Conservation (phyloP, 2,113 vertebrate genomes). For the Periophthalmus modestus region DNA sequence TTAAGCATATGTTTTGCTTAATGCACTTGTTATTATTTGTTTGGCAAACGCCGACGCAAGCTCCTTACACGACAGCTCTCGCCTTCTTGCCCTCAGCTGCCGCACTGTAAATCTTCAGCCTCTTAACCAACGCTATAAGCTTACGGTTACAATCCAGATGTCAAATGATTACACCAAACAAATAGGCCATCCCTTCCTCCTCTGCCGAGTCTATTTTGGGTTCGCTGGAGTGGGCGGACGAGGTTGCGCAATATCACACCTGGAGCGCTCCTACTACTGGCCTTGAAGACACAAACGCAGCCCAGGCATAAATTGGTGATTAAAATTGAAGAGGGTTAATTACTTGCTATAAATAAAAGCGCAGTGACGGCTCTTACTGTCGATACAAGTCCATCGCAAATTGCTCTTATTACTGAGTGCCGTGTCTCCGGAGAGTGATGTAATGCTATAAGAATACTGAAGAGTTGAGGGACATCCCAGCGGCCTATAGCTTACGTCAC, state of each 20-base stretch:
- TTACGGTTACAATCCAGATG: constrained; percentile 66
- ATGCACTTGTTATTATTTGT: constrained; percentile 12
- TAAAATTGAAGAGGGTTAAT: constrained; percentile 21
- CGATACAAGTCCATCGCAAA: constrained; percentile 12
- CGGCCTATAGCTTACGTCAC: constrained; percentile 29
- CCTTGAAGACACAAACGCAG: neutral
- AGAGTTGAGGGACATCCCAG: constrained; percentile 40
- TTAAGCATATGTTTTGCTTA: constrained; percentile 9
- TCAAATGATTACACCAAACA: constrained; percentile 55
- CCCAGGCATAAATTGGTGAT: constrained; percentile 19
- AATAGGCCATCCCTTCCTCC: constrained; percentile 49
- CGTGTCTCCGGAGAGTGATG: constrained; percentile 46
- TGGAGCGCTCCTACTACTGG: constrained; percentile 26
- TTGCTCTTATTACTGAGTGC: constrained; percentile 28
- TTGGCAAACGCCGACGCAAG: constrained; percentile 54
- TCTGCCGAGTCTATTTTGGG: constrained; percentile 30
- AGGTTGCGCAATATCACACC: constrained; percentile 51
- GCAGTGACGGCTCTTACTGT: neutral
- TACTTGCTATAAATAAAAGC: constrained; percentile 26
- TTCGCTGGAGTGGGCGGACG: constrained; percentile 28
- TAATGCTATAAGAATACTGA: constrained; percentile 35
- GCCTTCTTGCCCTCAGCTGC: constrained; percentile 27
- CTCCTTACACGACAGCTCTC: constrained; percentile 55
- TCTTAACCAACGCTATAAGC: constrained; percentile 60
- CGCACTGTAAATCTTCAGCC: constrained; percentile 59